Evolutionary conservation across 2,888 invertebrate species (phyloP).

Genomic region (Deroplatys truncata): DNA sequence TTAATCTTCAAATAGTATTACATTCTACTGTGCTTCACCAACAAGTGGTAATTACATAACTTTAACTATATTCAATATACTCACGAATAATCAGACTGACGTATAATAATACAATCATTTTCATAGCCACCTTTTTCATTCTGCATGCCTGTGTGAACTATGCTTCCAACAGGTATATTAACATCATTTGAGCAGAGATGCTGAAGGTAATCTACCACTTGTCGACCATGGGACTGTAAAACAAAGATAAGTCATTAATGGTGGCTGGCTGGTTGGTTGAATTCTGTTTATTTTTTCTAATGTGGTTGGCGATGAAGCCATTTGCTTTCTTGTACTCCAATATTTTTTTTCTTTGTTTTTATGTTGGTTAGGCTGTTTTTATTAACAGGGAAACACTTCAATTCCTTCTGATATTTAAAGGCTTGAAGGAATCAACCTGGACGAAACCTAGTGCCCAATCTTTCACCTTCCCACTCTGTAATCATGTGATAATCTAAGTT

Average conservation of each 20-base stretch:
- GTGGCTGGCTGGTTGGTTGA: too few relatives aligned
- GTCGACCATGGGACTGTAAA: conserved; percentile 52
- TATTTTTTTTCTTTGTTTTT: too few relatives aligned
- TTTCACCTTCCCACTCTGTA: too few relatives aligned
- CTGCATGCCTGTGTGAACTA: conserved; percentile 68
- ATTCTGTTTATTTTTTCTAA: too few relatives aligned
- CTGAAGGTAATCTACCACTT: conserved; percentile 61
- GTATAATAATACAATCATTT: conserved; percentile 68
- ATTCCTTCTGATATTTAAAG: too few relatives aligned
- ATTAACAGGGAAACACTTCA: too few relatives aligned
- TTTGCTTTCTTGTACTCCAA: too few relatives aligned
- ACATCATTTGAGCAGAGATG: conserved; percentile 63
- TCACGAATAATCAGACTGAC: conserved; percentile 55
- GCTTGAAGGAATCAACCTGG: too few relatives aligned
- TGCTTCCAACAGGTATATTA: conserved; percentile 58
- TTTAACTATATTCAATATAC: conserved; percentile 6
- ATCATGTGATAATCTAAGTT: too few relatives aligned
- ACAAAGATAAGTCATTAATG: background rate
- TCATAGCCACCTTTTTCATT: conserved; percentile 67
- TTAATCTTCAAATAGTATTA: background rate
- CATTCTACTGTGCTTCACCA: background rate
- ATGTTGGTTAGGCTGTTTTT: too few relatives aligned
- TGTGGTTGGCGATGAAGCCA: too few relatives aligned
- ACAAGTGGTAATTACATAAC: background rate
- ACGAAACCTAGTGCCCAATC: too few relatives aligned